These are phyloP conservation scores for Odontamblyopus rebecca DNA, from an alignment of 2,797 vertebrate species.

Conservation along the genomic window DNA sequence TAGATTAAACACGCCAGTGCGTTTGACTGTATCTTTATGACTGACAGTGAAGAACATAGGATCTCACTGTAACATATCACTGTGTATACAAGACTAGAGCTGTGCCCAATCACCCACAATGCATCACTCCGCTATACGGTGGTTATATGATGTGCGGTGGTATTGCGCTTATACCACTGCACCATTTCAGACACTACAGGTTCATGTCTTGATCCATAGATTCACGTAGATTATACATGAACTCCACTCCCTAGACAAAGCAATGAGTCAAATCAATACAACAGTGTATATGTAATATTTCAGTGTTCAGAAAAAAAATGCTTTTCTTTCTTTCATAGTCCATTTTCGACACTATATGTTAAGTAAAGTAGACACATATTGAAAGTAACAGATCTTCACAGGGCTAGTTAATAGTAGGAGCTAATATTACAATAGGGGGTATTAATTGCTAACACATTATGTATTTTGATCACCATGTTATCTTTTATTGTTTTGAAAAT, in stretches of 20 bases:
- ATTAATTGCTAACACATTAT: no score
- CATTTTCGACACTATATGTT: no score
- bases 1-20: constrained; percentile 55
- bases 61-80: constrained; percentile 4
- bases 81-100: background rate
- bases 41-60: constrained; percentile 45
- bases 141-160: no score
- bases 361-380: no score
- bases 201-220: background rate
- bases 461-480: no score
- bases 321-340: background rate
- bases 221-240: background rate
- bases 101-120: constrained; percentile 5
- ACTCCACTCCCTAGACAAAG: background rate
- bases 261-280: no score
- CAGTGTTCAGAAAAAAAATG: no score
- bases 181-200: background rate
- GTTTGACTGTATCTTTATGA: constrained; percentile 53
- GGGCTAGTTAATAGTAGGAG: no score
- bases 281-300: no score
- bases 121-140: background rate
- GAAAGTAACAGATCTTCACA: no score
- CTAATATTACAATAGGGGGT: no score
- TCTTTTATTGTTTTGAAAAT: no score
- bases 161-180: background rate